Evolutionary conservation across 2,888 invertebrate species (phyloP), one percentile per base, ranked within the genome.

Genomic region (Papilio demoleus): DNA sequence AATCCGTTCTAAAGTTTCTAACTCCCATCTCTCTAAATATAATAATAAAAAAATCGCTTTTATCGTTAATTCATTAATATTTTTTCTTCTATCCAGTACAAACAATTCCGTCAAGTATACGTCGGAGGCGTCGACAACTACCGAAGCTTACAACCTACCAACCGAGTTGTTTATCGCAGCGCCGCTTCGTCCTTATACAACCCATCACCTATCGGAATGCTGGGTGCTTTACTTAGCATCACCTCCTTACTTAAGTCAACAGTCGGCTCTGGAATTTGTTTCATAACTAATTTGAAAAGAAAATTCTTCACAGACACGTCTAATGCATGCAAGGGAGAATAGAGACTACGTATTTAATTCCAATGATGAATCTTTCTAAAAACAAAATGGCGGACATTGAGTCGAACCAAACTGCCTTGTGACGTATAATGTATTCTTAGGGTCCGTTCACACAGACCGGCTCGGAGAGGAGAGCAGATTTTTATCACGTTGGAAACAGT

Each of bases 111-210:
- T 72, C 80, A 79, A 70, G 86, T 85, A 0, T 79, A 90, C 71
- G 79, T 92, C 0, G 90, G 88, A 1, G 85, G 85, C 17, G 77
- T 84, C 14, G 83, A 83, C 79, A 94, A 93, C 84, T 92, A 90
- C 80, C 83, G 94, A 14, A 87, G 88, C 12, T 79, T 88, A 1
- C 93, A 93, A 62, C 75, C 85, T 0, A 73, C 79, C 6, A 84
- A 87, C 73, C 84, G 92, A 5, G 75, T 87, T 12, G 83, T 93
- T 1, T 92, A 88, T 82, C 85, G 88, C 0, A 88, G 90, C 8
- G 68, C 78, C 1, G 81, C 86, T 0, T 87, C 90, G 0, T 66
- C 81, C 9, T 70, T 84, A 42, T 17, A 81, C 0, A 42, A 78
- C 0, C 87, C 90, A 0, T 78, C 81, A 4, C 56, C 76, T 11